Base-by-base conservation (phyloP, 2,113 vertebrate species). In the Actenoides lindsayi region DNA sequence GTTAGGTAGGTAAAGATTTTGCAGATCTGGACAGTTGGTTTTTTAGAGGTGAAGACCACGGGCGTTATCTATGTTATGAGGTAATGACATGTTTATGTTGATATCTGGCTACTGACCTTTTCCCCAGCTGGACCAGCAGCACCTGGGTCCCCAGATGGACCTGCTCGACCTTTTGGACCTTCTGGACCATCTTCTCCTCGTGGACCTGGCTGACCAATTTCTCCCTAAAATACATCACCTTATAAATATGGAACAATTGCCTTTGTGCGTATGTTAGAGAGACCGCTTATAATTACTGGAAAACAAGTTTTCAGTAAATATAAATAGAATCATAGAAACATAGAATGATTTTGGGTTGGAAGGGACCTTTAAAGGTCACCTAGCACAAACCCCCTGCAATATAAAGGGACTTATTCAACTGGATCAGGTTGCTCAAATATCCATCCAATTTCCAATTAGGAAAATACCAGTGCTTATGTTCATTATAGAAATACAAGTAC, bases 161-260 rank as follows among this genome's bases (percentile, higher is more conserved):
- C 99, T 6, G 98, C 65, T 91, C 99, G 98, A 80, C 99, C 99
- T 98, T 99, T 99, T 14, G 99, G 99, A 86, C 99, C 99, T 97
- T 99, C 99, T 18, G 99, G 99, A 65, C 99, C 99, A 31, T 99
- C 99, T 95, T 99, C 99, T 97, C 99, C 99, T 93, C 99, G 98
- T 39, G 99, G 82, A 19, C 99, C 99, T 8, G 98, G 4, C 88
- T 98, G 97, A 48, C 99, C 99, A 71, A 98, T 27, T 97, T 99
- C 99, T 85, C 99, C 99, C 99, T 99, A 94, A 89, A 98, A 95
- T 31, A 83, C 11, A 97, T 33, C 60, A 70, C 11, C 25, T 70
- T 69, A 35, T 96, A 89, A 95, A 87, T 71, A 89, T 15, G 28
- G 63, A 73, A 48, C 27, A 64, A 79, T 27, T 68, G 33, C 7